These are phyloP conservation scores for Acestrorhynchus altus DNA, from an alignment of 2,797 vertebrate species.

Conservation along the genomic window DNA sequence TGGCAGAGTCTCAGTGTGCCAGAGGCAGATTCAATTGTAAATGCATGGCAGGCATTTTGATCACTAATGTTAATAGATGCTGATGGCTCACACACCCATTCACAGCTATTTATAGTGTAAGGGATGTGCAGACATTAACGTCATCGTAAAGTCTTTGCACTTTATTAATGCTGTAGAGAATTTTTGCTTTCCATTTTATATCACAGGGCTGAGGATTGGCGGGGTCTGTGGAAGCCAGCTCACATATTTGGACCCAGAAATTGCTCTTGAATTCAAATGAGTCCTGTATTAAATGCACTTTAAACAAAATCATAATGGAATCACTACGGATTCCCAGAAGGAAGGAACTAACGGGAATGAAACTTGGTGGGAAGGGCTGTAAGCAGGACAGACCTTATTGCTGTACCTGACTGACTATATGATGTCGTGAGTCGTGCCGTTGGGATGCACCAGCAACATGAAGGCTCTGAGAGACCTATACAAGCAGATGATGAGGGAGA, in stretches of 20 bases:
- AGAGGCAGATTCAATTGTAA: neutral
- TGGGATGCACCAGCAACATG: no score
- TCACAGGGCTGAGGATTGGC: neutral
- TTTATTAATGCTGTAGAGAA: neutral
- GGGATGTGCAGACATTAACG: neutral
- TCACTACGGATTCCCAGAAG: no score
- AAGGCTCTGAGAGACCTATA: no score
- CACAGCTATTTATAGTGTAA: neutral
- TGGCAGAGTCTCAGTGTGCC: neutral
- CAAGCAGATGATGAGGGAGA: no score
- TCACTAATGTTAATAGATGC: slow-evolving; percentile 4
- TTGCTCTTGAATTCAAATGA: neutral
- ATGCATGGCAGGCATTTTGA: slow-evolving; percentile 4
- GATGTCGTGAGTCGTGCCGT: no score
- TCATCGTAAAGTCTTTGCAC: neutral
- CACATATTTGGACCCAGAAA: neutral
- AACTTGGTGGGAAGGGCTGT: no score
- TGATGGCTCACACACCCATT: neutral
- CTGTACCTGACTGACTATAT: no score
- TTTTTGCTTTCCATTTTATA: neutral
- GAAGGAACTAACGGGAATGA: no score
- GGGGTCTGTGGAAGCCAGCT: neutral
- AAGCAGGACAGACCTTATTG: no score
- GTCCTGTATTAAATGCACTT: neutral
- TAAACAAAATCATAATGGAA: neutral